Evolutionary conservation across 2,797 vertebrate genomes (phyloP).

Genomic region (Chrosomus eos): DNA sequence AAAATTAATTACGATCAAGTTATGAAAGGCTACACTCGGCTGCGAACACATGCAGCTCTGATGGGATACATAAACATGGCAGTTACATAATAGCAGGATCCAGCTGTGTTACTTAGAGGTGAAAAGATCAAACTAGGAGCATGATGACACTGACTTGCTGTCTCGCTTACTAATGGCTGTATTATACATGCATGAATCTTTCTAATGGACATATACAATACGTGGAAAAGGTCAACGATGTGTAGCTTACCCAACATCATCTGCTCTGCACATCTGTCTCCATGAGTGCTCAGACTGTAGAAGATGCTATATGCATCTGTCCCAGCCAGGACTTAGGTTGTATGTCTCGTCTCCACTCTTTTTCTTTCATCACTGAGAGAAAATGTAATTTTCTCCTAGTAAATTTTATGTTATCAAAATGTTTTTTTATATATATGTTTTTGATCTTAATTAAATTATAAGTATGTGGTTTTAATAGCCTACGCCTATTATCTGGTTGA

Average conservation of each 20-base stretch:
- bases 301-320: not conserved
- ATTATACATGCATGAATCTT: slow-evolving; percentile 15
- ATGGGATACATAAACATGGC: slow-evolving; percentile 16
- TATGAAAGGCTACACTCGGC: not conserved
- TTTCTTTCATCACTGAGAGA: not conserved
- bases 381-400: not conserved
- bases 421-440: not conserved
- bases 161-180: not conserved
- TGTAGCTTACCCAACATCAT: slow-evolving; percentile 10
- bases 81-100: slow-evolving; percentile 12
- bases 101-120: slow-evolving; percentile 11
- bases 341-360: not conserved
- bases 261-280: slow-evolving; percentile 38
- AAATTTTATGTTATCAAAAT: not conserved
- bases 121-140: slow-evolving; percentile 6
- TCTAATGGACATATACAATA: slow-evolving; percentile 32
- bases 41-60: slow-evolving; percentile 8
- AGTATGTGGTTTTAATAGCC: not conserved
- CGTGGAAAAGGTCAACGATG: slow-evolving; percentile 20
- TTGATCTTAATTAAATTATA: not conserved
- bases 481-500: not conserved
- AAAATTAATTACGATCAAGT: slow-evolving; percentile 22
- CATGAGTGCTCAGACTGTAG: not conserved
- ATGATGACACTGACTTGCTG: slow-evolving; percentile 19
- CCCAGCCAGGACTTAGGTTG: not conserved